Conservation (phyloP, 2,113 vertebrate genomes). For the Hypanus sabinus region DNA sequence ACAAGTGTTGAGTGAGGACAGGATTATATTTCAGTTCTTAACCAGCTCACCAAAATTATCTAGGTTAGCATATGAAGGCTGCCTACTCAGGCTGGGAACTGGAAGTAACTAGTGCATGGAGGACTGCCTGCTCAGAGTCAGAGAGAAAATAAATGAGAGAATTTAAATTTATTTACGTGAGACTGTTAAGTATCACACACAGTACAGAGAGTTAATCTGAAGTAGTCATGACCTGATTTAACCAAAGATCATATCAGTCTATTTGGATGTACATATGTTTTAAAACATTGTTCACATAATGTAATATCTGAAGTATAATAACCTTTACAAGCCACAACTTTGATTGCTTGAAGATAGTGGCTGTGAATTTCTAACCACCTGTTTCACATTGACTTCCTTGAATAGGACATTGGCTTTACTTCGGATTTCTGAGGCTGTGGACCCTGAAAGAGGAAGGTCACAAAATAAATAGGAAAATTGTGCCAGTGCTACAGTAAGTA, state of each 20-base stretch:
- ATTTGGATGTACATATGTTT: not conserved
- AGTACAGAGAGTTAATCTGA: not conserved
- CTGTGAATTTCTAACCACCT: slow-evolving; percentile 43
- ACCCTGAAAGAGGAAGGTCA: slow-evolving; percentile 39
- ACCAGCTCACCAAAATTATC: not conserved
- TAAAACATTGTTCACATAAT: not conserved
- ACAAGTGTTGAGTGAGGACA: not conserved
- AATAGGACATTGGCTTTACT: slow-evolving; percentile 44
- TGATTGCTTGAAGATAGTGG: not conserved
- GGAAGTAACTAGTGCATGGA: no score
- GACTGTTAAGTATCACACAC: no score
- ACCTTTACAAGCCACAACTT: not conserved
- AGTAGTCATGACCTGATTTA: not conserved
- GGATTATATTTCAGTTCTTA: no score
- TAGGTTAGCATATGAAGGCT: not conserved
- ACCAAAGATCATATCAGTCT: not conserved
- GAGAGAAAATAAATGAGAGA: no score
- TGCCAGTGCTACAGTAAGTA: no score
- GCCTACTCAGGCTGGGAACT: not conserved
- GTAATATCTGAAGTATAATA: not conserved
- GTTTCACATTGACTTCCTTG: slow-evolving; percentile 51
- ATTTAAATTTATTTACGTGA: no score
- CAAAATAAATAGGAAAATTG: no score
- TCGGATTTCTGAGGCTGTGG: slow-evolving; percentile 40
- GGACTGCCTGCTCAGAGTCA: no score